Base-by-base conservation (phyloP, 2,888 invertebrate genomes). In the Abrostola tripartita region DNA sequence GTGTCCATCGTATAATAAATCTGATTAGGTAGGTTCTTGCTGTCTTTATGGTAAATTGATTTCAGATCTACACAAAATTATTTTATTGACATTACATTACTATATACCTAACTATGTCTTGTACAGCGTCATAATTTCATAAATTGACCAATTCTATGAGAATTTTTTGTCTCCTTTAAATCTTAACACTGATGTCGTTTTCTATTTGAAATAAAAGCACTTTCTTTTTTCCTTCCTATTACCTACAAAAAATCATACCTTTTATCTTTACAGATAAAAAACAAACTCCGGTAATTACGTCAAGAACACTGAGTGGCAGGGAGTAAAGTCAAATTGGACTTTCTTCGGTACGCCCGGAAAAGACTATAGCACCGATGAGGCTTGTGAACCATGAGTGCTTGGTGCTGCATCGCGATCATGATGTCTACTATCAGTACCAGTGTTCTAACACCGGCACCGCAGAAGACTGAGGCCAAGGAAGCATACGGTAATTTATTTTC, bases 391-490 rank as follows among this genome's bases (percentile, higher is more conserved):
- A 94, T 94, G 94, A 90, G 87, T 90, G 86, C 90, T 85, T 94
- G 93, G 94, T 93, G 90, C 88, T 92, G 89, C 83, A 84, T 94
- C 87, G 88, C 91, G 89, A 88, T 94, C 83, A 91, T 92, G 84
- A 91, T 93, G 90, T 87, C 90, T 73, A 90, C 93, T 81, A 89
- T 94, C 86, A 92, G 91, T 86, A 92, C 88, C 63, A 87, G 90
- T 50, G 89, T 92, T 47, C 82, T 93, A 9, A 89, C 92, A 42
- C 93, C 92, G 54, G 90, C 92, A 36, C 93, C 93, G 41, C 88
- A 89, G 77, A 93, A 90, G 75, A 87, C 92, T 81, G 93, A 94
- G 76, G 89, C 87, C 44, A 93, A 92, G 66, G 94, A 94, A 71
- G 80, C 89, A 24, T 92, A 90, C 68, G 93, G 93, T 92, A 81